A percentile compares a stretch with the other conserved stretches of the same genome.
Conservation (phyloP, 2,113 vertebrate genomes). For the Neoarius graeffei region DNA sequence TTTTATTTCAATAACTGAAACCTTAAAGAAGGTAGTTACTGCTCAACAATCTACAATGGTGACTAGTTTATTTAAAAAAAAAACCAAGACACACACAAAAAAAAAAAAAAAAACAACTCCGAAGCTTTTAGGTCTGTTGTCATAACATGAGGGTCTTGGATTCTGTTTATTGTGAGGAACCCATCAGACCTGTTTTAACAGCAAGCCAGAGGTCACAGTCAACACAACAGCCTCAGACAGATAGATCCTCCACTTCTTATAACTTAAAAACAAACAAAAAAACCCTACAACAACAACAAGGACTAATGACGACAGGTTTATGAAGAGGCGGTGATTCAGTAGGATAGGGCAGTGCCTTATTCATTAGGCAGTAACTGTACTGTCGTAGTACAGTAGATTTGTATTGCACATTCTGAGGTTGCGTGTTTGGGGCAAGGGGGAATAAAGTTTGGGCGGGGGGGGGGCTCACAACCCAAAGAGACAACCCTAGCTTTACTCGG, state of each 20-base stretch:
- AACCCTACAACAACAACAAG: neutral
- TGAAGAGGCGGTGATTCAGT: neutral
- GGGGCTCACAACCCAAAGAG: neutral
- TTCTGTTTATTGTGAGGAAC: neutral
- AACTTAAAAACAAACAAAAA: neutral
- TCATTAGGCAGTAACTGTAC: neutral
- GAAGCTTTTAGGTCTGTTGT: slow-evolving; percentile 10
- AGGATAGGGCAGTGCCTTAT: neutral
- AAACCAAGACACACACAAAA: no score
- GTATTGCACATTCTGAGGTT: neutral
- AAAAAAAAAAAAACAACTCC: neutral
- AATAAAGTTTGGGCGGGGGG: neutral
- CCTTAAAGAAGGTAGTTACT: neutral
- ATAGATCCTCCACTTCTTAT: neutral
- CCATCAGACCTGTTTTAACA: neutral
- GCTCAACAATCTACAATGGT: neutral
- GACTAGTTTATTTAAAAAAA: neutral
- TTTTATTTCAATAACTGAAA: neutral
- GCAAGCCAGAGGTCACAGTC: slow-evolving; percentile 20
- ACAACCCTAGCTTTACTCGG: neutral
- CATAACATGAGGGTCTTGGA: slow-evolving; percentile 20
- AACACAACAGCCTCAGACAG: neutral
- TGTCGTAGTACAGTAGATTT: neutral
- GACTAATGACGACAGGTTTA: neutral
- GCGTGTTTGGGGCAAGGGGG: neutral